Conservation (phyloP, 2,888 invertebrate species). For the Cryptocephalus moraei region DNA sequence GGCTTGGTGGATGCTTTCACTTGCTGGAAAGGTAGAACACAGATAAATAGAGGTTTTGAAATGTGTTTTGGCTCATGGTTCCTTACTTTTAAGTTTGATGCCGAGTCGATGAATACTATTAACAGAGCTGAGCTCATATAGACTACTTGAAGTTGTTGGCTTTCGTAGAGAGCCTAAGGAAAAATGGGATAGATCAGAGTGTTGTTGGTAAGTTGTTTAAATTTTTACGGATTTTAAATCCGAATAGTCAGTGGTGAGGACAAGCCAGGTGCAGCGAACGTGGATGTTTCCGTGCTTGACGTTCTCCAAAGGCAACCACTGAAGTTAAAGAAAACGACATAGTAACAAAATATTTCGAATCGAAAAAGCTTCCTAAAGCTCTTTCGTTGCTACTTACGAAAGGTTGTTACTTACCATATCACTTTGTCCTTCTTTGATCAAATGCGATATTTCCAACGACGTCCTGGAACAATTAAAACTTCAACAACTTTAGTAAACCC, state of each 20-base stretch:
- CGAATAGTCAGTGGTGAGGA: constrained; percentile 56
- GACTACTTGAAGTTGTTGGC: constrained; percentile 61
- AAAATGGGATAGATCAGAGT: no score
- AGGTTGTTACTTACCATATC: constrained; percentile 53
- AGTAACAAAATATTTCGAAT: no score
- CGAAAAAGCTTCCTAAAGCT: no score
- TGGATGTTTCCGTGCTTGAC: constrained; percentile 93
- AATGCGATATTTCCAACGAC: constrained; percentile 54
- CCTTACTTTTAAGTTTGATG: constrained; percentile 80
- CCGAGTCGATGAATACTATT: constrained; percentile 85
- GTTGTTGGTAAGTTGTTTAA: no score
- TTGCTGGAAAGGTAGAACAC: constrained; percentile 40
- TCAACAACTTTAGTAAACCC: neutral
- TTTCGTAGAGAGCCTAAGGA: constrained; percentile 60
- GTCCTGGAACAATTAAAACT: constrained; percentile 43
- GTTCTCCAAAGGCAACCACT: constrained; percentile 94
- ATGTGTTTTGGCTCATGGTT: no score
- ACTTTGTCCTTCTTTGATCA: constrained; percentile 55
- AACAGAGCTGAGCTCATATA: constrained; percentile 69
- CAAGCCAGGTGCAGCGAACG: constrained; percentile 81
- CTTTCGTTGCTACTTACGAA: no score
- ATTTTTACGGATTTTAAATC: constrained; percentile 65
- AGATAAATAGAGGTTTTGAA: no score
- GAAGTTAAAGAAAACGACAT: constrained; percentile 6
- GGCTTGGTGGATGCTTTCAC: constrained; percentile 63